Conservation (phyloP, 2,888 invertebrate species). For the Eilema sororculum region DNA sequence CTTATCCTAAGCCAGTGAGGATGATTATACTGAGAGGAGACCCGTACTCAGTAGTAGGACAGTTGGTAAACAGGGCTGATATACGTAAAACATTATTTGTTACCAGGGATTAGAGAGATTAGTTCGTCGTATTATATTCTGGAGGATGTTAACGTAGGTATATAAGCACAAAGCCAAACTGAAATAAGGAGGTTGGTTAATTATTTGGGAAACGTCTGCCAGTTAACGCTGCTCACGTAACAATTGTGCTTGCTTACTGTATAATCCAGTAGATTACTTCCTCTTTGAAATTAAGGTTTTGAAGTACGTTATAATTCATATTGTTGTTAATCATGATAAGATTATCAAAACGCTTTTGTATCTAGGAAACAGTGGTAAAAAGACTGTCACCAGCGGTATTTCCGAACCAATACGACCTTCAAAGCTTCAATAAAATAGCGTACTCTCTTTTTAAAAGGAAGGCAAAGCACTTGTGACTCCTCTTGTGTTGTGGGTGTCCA, state of each 20-base stretch:
- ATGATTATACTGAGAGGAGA: not conserved
- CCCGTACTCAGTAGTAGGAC: conserved; percentile 1
- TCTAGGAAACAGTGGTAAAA: not conserved
- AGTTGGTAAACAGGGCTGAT: not conserved
- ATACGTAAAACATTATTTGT: not conserved
- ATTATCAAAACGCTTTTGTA: not conserved
- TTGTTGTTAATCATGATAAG: not conserved
- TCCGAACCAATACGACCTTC: too few relatives aligned
- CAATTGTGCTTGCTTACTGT: conserved; percentile 28
- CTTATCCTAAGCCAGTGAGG: not conserved
- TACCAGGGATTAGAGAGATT: conserved; percentile 22
- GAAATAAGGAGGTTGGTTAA: conserved; percentile 28
- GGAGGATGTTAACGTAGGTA: conserved; percentile 8
- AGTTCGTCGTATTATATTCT: conserved; percentile 18
- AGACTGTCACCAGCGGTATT: too few relatives aligned
- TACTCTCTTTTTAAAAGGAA: too few relatives aligned
- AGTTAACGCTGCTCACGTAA: conserved; percentile 24
- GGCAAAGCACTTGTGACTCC: too few relatives aligned
- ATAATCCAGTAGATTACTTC: conserved; percentile 49
- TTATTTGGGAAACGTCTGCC: conserved; percentile 38
- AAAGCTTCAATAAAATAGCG: too few relatives aligned
- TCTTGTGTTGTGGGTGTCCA: too few relatives aligned
- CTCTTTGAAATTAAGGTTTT: conserved; percentile 19
- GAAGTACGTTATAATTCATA: conserved; percentile 2
- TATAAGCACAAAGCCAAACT: conserved; percentile 28